Evolutionary conservation across 2,113 vertebrate genomes (phyloP).

Genomic region (Chaetodon auriga): DNA sequence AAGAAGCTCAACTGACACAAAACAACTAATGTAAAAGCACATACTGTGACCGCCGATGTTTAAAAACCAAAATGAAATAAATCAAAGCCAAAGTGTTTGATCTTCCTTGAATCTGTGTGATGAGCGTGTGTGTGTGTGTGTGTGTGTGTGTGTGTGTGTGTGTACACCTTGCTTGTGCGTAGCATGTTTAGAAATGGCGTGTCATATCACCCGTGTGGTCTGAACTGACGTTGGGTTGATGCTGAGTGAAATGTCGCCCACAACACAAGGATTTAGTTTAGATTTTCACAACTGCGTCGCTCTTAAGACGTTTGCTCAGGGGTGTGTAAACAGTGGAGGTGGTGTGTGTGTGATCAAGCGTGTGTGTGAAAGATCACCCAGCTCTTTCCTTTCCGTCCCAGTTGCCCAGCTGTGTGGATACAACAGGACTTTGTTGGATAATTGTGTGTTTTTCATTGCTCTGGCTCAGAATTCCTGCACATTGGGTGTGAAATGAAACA

Average conservation of each 20-base stretch:
- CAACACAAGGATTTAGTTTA: conserved; percentile 47
- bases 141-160: conserved; percentile 1
- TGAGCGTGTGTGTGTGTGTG: conserved; percentile 4
- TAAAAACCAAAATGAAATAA: too few species aligned
- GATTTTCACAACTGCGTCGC: conserved; percentile 51
- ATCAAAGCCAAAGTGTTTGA: too few species aligned
- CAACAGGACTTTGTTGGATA: conserved; percentile 23
- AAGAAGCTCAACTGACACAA: neutral
- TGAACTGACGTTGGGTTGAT: conserved; percentile 44
- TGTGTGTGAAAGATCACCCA: conserved; percentile 47
- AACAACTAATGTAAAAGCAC: neutral
- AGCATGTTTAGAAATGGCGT: conserved; percentile 44
- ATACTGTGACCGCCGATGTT: neutral
- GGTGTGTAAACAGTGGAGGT: conserved; percentile 61
- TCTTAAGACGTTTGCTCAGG: conserved; percentile 63
- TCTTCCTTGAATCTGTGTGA: conserved; percentile 4
- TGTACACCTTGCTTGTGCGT: neutral
- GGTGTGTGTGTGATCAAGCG: conserved; percentile 32
- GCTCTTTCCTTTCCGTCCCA: conserved; percentile 35
- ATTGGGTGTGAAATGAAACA: neutral
- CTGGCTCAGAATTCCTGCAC: neutral
- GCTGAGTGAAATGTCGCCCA: conserved; percentile 55
- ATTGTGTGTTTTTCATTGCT: conserved; percentile 29
- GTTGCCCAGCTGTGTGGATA: conserved; percentile 61
- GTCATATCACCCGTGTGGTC: conserved; percentile 49